Base-by-base conservation (phyloP, 2,797 vertebrate species). In the Poeciliopsis infans region DNA sequence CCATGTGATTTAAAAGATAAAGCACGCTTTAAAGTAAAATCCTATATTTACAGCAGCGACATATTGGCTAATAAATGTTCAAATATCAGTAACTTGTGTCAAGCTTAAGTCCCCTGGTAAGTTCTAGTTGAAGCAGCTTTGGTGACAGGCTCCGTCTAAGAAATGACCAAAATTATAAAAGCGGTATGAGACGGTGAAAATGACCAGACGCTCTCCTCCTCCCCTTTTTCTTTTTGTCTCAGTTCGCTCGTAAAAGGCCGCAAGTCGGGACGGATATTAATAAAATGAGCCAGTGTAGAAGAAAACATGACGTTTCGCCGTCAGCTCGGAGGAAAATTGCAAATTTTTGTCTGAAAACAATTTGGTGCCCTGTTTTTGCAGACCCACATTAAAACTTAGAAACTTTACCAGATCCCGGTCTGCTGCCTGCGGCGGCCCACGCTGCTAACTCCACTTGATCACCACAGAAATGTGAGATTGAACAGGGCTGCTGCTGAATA, bases 371-470 rank as follows among this genome's bases (percentile, higher is more conserved):
- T 64, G 59, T 64, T 64, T 53, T 33, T 36, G 31, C 31, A 64
- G 28, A 36, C 57, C 28, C 59, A 64, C 31, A 64, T 64, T 64
- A 64, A 33, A 33, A 15, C 59, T 64, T 31, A 31, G 31, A 31
- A 31, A 31, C 31, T 33, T 31, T 7, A 64, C 59, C 31, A 33
- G 59, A 61, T 61, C 12, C 13, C 13, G 4, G 28, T 33, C 57
- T 5, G 7, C 28, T 61, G n/a, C 57, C 57, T 61, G 57, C 16
- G n/a, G n/a, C 57, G 15, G 28, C 28, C 57, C 57, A 7, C 28
- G 15, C 57, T 61, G 57, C 57, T 61, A 57, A 57, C 53, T 61
- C 28, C 28, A 28, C 57, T 61, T 61, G 57, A 61, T 61, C 57
- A 28, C 57, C 57, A 33, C n/a, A 59, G 57, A 59, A 59, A 59